Evolutionary conservation across 1,140 invertebrate genomes (phyloP), one percentile per base, ranked within the genome.

Genomic region (Ceratina japonica): DNA sequence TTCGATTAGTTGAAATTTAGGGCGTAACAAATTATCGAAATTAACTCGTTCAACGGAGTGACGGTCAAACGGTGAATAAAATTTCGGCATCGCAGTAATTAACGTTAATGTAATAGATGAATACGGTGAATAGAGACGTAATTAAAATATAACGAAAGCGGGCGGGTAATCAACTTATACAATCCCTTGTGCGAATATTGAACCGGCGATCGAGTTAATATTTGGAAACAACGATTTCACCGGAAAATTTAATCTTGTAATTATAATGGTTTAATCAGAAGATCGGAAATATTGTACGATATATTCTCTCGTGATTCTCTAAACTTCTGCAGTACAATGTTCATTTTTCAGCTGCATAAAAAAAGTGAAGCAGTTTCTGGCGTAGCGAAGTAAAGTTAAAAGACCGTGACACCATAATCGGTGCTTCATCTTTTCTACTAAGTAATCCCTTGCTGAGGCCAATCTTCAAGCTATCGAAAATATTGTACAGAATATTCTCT

Each of bases 311-410:
- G 44, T 31, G 12, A 37, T 65, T 49, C 13, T 15, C 63, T 7
- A 22, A 62, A 65, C 12, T 49, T 65, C 31, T n/a, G 44, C 44
- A 20, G 27, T 8, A 31, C 3, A 15, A 22, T 49, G 16, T 16
- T 37, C 37, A 65, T 2, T 15, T 37, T 49, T 65, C 63, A 20
- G 18, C 27, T 0, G 5, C 63, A 65, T 65, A 49, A 49, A 20
- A 65, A n/a, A n/a, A n/a, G n/a, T 65, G 20, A 49, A 65, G 20
- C 63, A 65, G 37, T 15, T 65, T 65, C 20, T 20, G 31, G 20
- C n/a, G 63, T 49, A 65, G 15, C 37, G n/a, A 18, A 52, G 16
- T n/a, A 31, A 31, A 31, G 27, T 31, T 4, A 31, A 31, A 31
- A 4, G 27, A 31, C 27, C 49, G 24, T 51, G 22, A 13, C 49